Evolutionary conservation across 1,140 invertebrate species (phyloP), one percentile per base, ranked within the genome.

Genomic region (Papilio polyxenes): DNA sequence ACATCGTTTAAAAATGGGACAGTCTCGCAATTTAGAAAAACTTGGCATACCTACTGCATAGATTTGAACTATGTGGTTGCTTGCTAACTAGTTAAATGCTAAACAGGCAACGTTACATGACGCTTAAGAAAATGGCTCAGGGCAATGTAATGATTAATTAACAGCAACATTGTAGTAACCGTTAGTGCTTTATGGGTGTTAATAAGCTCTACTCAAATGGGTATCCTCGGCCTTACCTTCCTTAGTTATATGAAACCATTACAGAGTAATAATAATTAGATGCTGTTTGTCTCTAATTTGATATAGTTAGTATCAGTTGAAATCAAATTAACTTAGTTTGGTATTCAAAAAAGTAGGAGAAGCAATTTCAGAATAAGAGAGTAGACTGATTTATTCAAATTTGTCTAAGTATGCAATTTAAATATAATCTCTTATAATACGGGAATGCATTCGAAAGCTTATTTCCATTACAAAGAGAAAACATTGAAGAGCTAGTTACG

Each of bases 81-180:
- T 78, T 82, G 59, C 81, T 75, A 77, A 81, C 74, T 62, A 72
- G 78, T 84, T 78, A 79, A 86, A 84, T 65, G 72, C 62, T 65
- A 65, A 75, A 72, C 40, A 20, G 62, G 53, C 82, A 83, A 84
- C 81, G 85, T 84, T 81, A 81, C 84, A 85, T 84, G 83, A 83
- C 78, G 75, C 83, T 81, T 82, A 51, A 85, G 80, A 80, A 84
- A 84, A 86, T 85, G 81, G 83, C 65, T 72, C 80, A 62, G 83
- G 79, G 80, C 59, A 78, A 81, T 59, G 81, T 83, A 83, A 83
- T 84, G 80, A 87, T 85, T 85, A 82, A 80, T 83, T 83, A 87
- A 87, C 37, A 37, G 53, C 51, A 48, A 51, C 44, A 77, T 49
- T 77, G 44, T 51, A 77, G 31, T 77, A 77, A 77, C 49, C 23